phyloP scores from a whole-genome alignment of 53 echinoderm and acorn worm genomes.

The Holothuria leucospilota region DNA sequence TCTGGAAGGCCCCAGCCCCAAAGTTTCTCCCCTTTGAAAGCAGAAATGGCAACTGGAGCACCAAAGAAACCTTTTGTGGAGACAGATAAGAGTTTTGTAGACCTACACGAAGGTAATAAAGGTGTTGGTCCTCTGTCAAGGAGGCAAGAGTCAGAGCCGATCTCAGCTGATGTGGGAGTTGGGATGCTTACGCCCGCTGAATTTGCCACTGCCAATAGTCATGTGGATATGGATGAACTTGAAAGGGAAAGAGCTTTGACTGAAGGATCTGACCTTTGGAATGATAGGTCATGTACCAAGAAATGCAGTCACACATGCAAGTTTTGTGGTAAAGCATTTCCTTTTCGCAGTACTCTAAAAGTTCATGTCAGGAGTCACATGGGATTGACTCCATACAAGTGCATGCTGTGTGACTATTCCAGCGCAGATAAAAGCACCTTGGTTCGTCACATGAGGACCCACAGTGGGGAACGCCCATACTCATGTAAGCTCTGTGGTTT shows the following conservation, averaged over 20 bases:
- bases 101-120: not conserved
- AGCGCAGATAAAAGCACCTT: constrained; percentile 99
- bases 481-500: constrained; percentile 94
- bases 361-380: constrained; percentile 92
- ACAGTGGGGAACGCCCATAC: constrained; percentile 97
- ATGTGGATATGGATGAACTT: constrained; percentile 40
- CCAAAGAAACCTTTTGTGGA: constrained; percentile 32
- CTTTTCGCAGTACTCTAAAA: constrained; percentile 90
- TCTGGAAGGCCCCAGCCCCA: constrained; percentile 24
- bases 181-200: constrained; percentile 87
- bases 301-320: constrained; percentile 79
- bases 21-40: constrained; percentile 45
- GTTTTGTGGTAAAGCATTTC: constrained; percentile 91
- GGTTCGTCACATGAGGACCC: constrained; percentile 97
- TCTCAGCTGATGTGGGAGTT: constrained; percentile 75
- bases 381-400: constrained; percentile 97
- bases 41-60: constrained; percentile 28
- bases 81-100: not conserved
- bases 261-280: not conserved
- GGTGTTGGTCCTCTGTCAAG: constrained; percentile 30
- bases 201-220: constrained; percentile 67
- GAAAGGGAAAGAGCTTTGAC: constrained; percentile 46
- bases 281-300: constrained; percentile 22
- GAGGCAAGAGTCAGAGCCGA: constrained; percentile 59
- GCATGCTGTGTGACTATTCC: constrained; percentile 94